Evolutionary conservation across 2,113 vertebrate genomes (phyloP).

Genomic region (Gallinago jamesoni): DNA sequence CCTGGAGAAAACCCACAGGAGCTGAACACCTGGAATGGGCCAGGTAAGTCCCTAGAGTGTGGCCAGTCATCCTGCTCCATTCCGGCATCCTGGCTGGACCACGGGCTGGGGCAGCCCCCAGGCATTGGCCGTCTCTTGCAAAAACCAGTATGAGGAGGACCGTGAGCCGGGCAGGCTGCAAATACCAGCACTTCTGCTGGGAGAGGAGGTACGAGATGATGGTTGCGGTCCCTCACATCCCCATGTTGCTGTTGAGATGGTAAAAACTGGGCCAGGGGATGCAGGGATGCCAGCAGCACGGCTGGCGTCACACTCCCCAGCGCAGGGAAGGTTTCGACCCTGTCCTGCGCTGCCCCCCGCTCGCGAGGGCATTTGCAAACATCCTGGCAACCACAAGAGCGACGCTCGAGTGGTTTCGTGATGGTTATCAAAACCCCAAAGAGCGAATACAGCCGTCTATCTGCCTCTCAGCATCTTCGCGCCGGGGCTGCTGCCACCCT

Average conservation of each 20-base stretch:
- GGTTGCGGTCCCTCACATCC: accelerated
- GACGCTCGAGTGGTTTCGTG: neutral
- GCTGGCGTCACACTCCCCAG: accelerated
- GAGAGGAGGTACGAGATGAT: neutral
- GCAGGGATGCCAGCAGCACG: accelerated
- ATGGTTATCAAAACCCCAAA: conserved; percentile 64
- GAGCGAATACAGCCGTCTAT: neutral
- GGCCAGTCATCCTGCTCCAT: accelerated
- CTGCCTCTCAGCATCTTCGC: neutral
- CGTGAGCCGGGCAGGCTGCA: neutral
- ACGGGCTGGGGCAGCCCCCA: neutral
- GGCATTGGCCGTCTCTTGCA: accelerated
- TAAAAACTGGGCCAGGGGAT: neutral
- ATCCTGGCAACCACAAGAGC: conserved; percentile 22
- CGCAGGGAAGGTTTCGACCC: neutral
- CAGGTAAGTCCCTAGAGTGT: conserved; percentile 75
- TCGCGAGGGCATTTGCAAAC: neutral
- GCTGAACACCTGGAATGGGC: conserved; percentile 78
- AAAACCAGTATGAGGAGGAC: neutral
- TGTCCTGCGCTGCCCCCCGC: accelerated
- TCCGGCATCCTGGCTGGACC: neutral
- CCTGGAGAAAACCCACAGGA: conserved; percentile 48
- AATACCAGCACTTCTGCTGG: neutral
- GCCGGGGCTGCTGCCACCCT: neutral
- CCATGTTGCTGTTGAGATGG: accelerated